A percentile compares a stretch with the other conserved stretches of the same genome.
Conservation (phyloP, 2,888 invertebrate species). For the Prenolepis imparis region DNA sequence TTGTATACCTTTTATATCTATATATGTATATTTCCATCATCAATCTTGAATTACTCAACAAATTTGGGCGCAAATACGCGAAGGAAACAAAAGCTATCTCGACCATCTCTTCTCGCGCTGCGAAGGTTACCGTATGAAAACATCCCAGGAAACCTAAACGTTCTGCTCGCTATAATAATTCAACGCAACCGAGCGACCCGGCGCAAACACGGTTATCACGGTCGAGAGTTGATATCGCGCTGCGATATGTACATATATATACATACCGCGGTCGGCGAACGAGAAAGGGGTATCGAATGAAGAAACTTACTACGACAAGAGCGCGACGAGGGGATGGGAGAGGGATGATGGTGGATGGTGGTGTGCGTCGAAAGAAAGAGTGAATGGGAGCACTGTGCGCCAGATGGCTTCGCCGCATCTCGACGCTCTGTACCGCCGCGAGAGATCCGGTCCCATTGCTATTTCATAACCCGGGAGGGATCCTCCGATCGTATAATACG, state of each 20-base stretch:
- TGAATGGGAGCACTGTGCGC: conserved; percentile 79
- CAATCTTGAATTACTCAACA: background rate
- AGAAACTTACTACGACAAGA: conserved; percentile 63
- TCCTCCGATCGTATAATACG: conserved; percentile 55
- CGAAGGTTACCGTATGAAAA: conserved; percentile 9
- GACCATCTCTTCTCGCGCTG: background rate
- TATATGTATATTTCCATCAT: background rate
- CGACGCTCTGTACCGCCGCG: background rate
- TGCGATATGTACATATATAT: conserved; percentile 65
- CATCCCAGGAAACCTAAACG: background rate
- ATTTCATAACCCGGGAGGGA: conserved; percentile 70
- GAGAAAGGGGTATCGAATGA: conserved; percentile 64
- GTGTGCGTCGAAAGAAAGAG: conserved; percentile 65
- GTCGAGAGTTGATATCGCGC: conserved; percentile 66
- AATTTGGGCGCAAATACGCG: background rate
- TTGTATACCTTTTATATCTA: background rate
- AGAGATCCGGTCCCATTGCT: conserved; percentile 59
- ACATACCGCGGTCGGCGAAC: conserved; percentile 58
- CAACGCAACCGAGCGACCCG: conserved; percentile 4
- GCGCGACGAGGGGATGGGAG: conserved; percentile 4
- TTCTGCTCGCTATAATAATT: conserved; percentile 54
- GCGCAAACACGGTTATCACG: conserved; percentile 55
- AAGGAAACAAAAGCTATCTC: background rate
- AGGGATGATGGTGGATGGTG: background rate
- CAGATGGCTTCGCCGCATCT: conserved; percentile 76